phyloP scores from a whole-genome alignment of 2,113 vertebrate species.

The Dromas ardeola region DNA sequence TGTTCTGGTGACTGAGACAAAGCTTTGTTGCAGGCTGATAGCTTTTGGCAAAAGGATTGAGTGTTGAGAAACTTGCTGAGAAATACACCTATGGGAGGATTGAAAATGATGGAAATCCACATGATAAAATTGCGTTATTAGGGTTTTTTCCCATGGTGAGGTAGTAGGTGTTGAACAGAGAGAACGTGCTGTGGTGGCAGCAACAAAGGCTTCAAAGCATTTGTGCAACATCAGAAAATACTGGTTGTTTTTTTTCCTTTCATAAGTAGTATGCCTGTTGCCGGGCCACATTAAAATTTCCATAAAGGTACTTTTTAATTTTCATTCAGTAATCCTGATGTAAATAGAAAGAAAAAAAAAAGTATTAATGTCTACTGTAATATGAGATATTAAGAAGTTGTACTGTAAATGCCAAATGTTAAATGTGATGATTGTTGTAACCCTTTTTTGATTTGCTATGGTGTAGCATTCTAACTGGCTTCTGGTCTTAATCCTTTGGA shows the following conservation, averaged over 20 bases:
- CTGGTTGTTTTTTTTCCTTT: not conserved
- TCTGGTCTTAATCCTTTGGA: not conserved
- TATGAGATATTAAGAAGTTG: not conserved
- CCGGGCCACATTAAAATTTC: not conserved
- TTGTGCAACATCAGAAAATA: not conserved
- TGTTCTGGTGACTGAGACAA: not conserved
- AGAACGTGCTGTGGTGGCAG: not conserved
- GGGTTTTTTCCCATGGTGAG: not conserved
- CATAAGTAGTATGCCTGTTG: not conserved
- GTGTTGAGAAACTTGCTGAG: not conserved
- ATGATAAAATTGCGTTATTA: not conserved
- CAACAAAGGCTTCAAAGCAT: not conserved
- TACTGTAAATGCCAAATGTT: not conserved
- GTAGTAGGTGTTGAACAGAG: not conserved
- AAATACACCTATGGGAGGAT: not conserved
- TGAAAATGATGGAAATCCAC: not conserved
- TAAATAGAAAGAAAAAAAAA: not conserved
- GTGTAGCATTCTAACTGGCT: not conserved
- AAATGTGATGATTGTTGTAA: not conserved
- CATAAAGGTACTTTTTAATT: not conserved
- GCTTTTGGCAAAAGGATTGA: not conserved
- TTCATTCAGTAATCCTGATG: not conserved
- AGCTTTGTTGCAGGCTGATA: not conserved
- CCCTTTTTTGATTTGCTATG: not conserved
- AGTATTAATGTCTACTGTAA: not conserved